These are phyloP conservation scores for human (Homo sapiens) DNA, from an alignment of 2,113 vertebrate species.

Conservation along the genomic window GRCh38 chr2:43984001-43984500, in stretches of 20 bases:
- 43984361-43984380: not conserved
- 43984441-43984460: conserved; percentile 13
- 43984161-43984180: not conserved
- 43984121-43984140: not conserved
- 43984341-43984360: not conserved
- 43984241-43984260: conserved; percentile 19
- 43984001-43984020: not conserved
- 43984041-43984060: not conserved
- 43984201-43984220: conserved; percentile 22
- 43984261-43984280: not conserved
- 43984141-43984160: not conserved
- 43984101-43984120: not conserved
- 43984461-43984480: not conserved
- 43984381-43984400: conserved; percentile 11
- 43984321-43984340: not conserved
- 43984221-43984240: not conserved
- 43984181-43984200: not conserved
- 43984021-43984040: not conserved
- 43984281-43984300: not conserved
- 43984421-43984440: not conserved
- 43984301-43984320: not conserved
- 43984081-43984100: not conserved
- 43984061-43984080: not conserved
- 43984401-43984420: not conserved
- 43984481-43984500: not conserved